Base-by-base conservation (phyloP, 2,113 vertebrate genomes). In the Pollimyrus isidori region DNA sequence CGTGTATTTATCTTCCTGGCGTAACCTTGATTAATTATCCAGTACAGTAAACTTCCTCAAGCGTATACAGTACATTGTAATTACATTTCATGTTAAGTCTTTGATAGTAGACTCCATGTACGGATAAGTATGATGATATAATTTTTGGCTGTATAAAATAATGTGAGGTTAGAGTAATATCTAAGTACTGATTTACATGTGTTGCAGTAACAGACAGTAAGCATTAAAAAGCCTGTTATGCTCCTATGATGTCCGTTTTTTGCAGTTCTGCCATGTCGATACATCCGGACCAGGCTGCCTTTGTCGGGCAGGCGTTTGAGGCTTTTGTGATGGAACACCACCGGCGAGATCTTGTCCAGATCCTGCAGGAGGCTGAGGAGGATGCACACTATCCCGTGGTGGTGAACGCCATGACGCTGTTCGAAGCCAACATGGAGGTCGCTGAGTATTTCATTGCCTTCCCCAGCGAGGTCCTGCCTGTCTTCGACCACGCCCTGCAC, bases 381-480 rank as follows among this genome's bases (percentile, higher is more conserved):
- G 95, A 96, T 23, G 92, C 93, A 0, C 98, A 99, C 92, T 97
- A 96, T 35, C 76, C 98, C 0, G 90, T 99, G 23, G 92, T 98
- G n/a, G 92, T 99, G 23, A 97, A 99, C 9, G 97, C 98, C 88
- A 96, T 99, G 97, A 98, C 97, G 0, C 94, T 99, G 90, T 99
- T 99, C 39, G 98, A 99, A 92, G 95, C 97, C 87, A 99, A 97
- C 91, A 99, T 99, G 98, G 98, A 99, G 94, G 95, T 97, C 42
- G 98, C 97, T 11, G 97, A 99, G 84, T 98, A 96, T 92, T 98
- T 99, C 93, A 98, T 96, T 0, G 94, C 95, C 1, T 97, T 95
- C 91, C 98, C 98, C 35, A 92, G 91, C 0, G 93, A 97, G 89
- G 97, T 99, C 4, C 94, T 99, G 13, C 92, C 94, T 0, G 7